Conservation (phyloP, 2,888 invertebrate genomes). For the Oscheius sp. region DNA sequence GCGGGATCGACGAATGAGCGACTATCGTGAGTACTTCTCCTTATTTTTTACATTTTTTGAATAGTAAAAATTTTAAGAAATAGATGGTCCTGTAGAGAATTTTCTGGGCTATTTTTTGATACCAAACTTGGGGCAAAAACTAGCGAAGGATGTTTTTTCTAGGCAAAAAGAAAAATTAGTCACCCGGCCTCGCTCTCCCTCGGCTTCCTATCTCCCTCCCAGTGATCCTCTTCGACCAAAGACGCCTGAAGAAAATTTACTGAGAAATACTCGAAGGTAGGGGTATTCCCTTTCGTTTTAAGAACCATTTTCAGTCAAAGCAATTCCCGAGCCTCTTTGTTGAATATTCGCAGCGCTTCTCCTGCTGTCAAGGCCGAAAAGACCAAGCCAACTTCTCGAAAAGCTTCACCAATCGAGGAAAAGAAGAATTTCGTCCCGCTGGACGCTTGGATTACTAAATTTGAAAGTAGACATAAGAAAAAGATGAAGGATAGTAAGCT, state of each 20-base stretch:
- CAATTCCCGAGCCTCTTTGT: slow-evolving; percentile 1
- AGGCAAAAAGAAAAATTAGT: slow-evolving; percentile 14
- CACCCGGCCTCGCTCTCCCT: slow-evolving; percentile 13
- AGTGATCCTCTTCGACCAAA: slow-evolving; percentile 13
- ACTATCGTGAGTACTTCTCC: slow-evolving; percentile 5
- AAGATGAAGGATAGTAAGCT: slow-evolving; percentile 16
- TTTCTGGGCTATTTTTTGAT: no score
- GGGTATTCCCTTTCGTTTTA: background rate
- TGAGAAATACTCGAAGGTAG: slow-evolving; percentile 16
- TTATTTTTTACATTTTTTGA: background rate
- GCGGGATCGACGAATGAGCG: slow-evolving; percentile 15
- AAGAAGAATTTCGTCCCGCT: background rate
- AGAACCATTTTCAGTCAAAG: slow-evolving; percentile 11
- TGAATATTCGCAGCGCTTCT: background rate
- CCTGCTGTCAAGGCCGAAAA: slow-evolving; percentile 8
- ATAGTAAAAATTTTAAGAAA: no score
- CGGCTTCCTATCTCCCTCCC: slow-evolving; percentile 2
- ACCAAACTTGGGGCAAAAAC: no score
- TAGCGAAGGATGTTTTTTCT: no score
- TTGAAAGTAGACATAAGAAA: slow-evolving; percentile 8
- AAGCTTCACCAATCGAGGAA: slow-evolving; percentile 18
- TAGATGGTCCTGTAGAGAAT: no score
- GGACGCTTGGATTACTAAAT: slow-evolving; percentile 3
- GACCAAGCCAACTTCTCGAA: slow-evolving; percentile 1
- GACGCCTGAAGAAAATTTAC: slow-evolving; percentile 7